Conservation (phyloP, 2,113 vertebrate species). For the Rhabdomys dilectus region DNA sequence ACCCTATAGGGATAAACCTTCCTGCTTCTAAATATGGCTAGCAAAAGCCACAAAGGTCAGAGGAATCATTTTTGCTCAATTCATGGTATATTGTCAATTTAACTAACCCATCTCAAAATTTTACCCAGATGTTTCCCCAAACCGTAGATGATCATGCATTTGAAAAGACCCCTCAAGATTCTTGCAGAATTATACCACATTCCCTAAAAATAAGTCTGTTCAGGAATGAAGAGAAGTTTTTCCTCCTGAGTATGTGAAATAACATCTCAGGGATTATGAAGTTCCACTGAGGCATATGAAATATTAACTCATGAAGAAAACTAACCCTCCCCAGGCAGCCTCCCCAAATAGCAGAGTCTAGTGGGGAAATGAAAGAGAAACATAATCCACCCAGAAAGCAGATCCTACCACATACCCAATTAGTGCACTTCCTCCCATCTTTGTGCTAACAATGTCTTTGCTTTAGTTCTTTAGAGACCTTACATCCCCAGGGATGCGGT, state of each 20-base stretch:
- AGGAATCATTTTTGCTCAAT: neutral
- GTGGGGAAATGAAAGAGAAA: constrained; percentile 21
- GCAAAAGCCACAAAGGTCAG: neutral
- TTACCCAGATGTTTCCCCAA: constrained; percentile 22
- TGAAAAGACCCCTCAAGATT: neutral
- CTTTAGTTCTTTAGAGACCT: neutral
- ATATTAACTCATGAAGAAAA: constrained; percentile 43
- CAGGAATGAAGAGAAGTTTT: constrained; percentile 25
- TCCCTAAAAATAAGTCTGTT: constrained; percentile 61
- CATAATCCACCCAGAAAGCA: neutral
- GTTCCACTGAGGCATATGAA: constrained; percentile 23
- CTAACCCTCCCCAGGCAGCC: neutral
- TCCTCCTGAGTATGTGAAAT: neutral
- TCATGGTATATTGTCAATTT: neutral
- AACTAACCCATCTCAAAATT: neutral
- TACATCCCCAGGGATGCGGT: neutral
- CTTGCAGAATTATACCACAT: neutral
- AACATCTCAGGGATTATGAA: constrained; percentile 43
- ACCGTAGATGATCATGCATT: neutral
- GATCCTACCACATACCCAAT: neutral
- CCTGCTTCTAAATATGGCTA: neutral
- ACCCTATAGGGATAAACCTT: neutral
- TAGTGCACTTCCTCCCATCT: neutral
- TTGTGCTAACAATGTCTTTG: neutral
- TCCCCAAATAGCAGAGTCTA: constrained; percentile 17